Evolutionary conservation across 2,113 vertebrate genomes (phyloP), one percentile per base, ranked within the genome.

Genomic region (Rafetus swinhoei): DNA sequence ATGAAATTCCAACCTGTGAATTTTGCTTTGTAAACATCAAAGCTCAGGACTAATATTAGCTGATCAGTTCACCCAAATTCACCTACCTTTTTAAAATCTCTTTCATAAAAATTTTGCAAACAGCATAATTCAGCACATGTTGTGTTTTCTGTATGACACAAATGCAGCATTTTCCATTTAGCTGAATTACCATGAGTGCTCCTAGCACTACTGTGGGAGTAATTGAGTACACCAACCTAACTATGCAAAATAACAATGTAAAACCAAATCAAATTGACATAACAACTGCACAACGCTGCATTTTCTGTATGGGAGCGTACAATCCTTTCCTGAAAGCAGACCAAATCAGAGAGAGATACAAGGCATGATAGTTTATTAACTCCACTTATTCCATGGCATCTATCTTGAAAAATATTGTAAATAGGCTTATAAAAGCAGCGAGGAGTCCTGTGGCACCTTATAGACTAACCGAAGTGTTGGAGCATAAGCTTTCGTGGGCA

Each of bases 161-260:
- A 90, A 93, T 79, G 54, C 45, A 90, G 9, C 74, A 90, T 86
- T 24, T 89, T 90, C 50, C 90, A 53, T 69, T 59, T 89, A 88
- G 60, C 85, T 85, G 18, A 88, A 88, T 96, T 94, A n/a, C 57
- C 87, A 50, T 29, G 62, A 9, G 4, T 79, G 29, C 22, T 53
- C 62, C 88, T 89, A 52, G 81, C 90, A 74, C 86, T 94, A 91
- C 85, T 89, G 18, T 95, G 87, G 59, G 86, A 89, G 52, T 89
- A 92, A 96, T 89, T 83, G 25, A 77, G 56, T 95, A 69, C 50
- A 56, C 59, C 79, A 92, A 79, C 57, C 6, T 81, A 91, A 79
- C 53, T 29, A 45, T 83, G 76, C 74, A 92, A 74, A 94, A 92
- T 82, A 82, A 79, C 57, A 88, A 53, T 29, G 52, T 80, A 52